Base-by-base conservation (phyloP, 2,888 invertebrate species). In the Epinotia brunnichana region DNA sequence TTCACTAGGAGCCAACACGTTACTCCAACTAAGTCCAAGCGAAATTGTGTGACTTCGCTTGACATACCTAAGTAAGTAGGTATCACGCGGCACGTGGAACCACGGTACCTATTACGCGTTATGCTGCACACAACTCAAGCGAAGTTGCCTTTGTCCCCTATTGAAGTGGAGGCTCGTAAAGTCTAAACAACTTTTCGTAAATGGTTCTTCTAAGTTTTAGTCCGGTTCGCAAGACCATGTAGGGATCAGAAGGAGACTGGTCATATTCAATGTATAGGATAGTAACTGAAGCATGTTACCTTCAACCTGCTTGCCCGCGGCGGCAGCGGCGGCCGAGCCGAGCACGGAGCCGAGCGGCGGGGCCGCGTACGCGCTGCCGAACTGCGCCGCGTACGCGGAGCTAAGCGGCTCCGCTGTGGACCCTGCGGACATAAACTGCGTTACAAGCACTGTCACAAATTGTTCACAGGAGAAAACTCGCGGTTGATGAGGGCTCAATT, bases 291-390 rank as follows among this genome's bases (percentile, higher is more conserved):
- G 75, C 73, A 75, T 76, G 88, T 87, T 88, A 96, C 96, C 97
- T 95, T 99, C 98, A 82, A 98, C 96, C 92, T 99, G 98, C 90
- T 98, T 98, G 75, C 97, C 97, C 76, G 97, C 96, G 64, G 96
- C 96, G 7, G 96, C 96, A 29, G 96, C 96, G 39, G 96, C 96
- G 53, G 96, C 95, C 56, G 96, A 95, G 60, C 96, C 95, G 75
- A 96, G 94, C 77, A 96, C 95, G 73, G 94, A 94, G 76, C 94
- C 93, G 77, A 94, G 92, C 70, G 95, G 94, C 73, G 95, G 94
- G 74, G 95, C 94, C 68, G 96, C 95, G 78, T 94, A 94, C 74
- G 95, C 94, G 75, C 95, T 93, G 76, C 95, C 94, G 85, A 95
- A 95, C 89, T 95, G 95, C 79, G 95, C 94, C 75, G 94, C 94